These are phyloP conservation scores for Malurus cyaneus DNA, from an alignment of 2,113 vertebrate species.

Conservation along the genomic window DNA sequence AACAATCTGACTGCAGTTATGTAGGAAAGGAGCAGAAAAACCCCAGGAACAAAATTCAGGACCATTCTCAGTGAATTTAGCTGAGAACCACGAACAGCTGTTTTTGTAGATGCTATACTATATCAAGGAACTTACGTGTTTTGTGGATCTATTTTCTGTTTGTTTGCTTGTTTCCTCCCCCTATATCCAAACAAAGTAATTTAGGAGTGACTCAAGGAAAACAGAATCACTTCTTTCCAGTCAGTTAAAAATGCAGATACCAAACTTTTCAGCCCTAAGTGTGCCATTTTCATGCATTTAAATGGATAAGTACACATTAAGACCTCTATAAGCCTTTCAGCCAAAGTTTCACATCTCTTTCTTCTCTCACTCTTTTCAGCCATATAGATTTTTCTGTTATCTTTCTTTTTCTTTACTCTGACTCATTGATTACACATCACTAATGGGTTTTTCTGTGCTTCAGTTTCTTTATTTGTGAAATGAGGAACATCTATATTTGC, in stretches of 20 bases:
- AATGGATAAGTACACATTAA: neutral
- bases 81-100: neutral
- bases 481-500: neutral
- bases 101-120: neutral
- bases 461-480: neutral
- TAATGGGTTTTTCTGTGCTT: slow-evolving; percentile 17
- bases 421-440: slow-evolving; percentile 22
- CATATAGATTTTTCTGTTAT: neutral
- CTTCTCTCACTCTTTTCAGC: neutral
- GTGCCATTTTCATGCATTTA: neutral
- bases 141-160: neutral
- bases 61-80: neutral
- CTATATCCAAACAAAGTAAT: neutral
- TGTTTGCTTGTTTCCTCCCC: neutral
- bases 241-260: neutral
- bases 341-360: neutral
- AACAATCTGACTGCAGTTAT: neutral
- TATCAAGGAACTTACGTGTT: neutral
- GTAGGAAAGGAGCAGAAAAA: neutral
- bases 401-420: slow-evolving; percentile 19
- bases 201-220: neutral
- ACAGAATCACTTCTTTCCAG: neutral
- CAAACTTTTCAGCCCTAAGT: neutral
- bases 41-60: neutral
- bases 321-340: neutral